phyloP scores from a whole-genome alignment of 1,140 invertebrate species.

The Harpegnathos saltator region DNA sequence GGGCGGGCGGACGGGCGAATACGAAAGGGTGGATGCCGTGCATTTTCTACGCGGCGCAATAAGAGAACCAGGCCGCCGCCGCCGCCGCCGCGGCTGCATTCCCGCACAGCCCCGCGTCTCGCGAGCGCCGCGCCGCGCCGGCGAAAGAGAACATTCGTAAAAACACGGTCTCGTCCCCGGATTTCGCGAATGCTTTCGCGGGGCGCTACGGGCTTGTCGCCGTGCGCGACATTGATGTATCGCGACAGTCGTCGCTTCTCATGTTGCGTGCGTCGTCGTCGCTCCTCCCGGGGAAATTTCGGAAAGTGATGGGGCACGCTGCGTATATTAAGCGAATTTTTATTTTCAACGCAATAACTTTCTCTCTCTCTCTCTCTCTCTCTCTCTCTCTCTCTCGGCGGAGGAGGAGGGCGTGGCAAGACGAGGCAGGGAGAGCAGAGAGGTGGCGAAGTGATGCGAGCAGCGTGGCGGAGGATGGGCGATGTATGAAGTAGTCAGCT shows the following conservation, averaged over 20 bases:
- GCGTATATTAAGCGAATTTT: conserved; percentile 21
- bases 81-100: no score
- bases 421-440: no score
- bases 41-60: conserved; percentile 44
- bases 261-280: not conserved
- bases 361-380: no score
- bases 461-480: not conserved
- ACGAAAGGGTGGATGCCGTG: not conserved
- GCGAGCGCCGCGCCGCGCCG: not conserved
- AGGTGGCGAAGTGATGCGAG: not conserved
- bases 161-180: conserved; percentile 19
- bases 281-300: conserved; percentile 12
- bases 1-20: not conserved
- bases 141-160: conserved; percentile 37
- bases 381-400: no score
- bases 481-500: conserved; percentile 36
- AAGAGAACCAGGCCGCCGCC: conserved; percentile 52
- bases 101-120: conserved; percentile 51
- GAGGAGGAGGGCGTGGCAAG: no score
- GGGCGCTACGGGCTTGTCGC: not conserved
- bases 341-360: conserved; percentile 19
- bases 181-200: conserved; percentile 44
- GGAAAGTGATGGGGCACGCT: not conserved
- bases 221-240: conserved; percentile 39
- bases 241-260: conserved; percentile 2